phyloP scores from a whole-genome alignment of 2,113 vertebrate genomes.

The Dipodomys merriami region DNA sequence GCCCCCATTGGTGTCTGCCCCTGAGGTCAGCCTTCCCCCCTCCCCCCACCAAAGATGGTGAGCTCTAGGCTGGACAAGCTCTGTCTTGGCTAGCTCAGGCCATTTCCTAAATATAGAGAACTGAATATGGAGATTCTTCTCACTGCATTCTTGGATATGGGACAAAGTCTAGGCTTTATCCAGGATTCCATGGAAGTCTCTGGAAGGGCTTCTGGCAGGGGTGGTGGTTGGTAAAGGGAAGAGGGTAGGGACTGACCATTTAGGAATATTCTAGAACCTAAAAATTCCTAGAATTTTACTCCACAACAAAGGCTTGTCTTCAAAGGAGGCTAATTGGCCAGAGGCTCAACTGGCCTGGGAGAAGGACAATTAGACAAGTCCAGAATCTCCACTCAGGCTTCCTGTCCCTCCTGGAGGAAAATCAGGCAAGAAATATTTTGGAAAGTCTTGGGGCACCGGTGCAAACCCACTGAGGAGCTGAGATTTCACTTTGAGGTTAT shows the following conservation, averaged over 20 bases:
- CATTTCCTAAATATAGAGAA: background rate
- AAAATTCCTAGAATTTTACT: background rate
- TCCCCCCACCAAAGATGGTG: background rate
- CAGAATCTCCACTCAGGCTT: background rate
- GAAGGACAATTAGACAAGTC: background rate
- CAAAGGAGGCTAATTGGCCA: background rate
- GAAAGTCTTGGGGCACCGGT: background rate
- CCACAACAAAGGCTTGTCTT: background rate
- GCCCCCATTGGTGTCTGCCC: background rate
- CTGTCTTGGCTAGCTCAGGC: background rate
- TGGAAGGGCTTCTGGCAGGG: background rate
- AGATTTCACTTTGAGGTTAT: background rate
- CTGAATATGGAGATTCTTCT: background rate
- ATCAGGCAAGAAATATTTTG: background rate
- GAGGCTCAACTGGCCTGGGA: background rate
- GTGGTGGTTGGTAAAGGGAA: too few species aligned
- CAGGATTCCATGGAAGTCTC: background rate
- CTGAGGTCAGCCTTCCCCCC: too few species aligned
- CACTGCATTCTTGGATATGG: background rate
- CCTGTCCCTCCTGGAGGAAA: background rate
- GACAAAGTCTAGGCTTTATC: slow-evolving; percentile 12
- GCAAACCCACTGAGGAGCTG: background rate
- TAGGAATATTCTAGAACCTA: too few species aligned
- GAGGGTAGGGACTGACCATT: background rate
- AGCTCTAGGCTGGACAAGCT: background rate